A percentile compares a stretch with the other conserved stretches of the same genome.
These are phyloP conservation scores for Melanotaenia boesemani DNA, from an alignment of 2,797 vertebrate species.

Conservation along the genomic window DNA sequence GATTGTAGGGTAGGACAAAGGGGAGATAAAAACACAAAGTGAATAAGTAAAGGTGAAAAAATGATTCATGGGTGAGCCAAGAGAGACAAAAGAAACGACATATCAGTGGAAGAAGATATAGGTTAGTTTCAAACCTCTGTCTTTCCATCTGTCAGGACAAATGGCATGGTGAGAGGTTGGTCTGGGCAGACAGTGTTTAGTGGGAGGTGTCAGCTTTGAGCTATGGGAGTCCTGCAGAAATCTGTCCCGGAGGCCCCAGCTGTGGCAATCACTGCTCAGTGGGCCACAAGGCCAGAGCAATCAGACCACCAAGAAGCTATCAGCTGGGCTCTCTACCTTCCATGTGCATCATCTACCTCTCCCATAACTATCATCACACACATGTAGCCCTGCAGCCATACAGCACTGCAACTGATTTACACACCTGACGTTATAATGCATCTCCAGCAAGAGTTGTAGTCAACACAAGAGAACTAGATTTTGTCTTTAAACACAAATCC, in stretches of 20 bases:
- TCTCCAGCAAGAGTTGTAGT: constrained; percentile 18
- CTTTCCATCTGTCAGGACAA: constrained; percentile 80
- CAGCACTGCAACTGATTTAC: constrained; percentile 47
- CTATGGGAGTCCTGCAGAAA: constrained; percentile 75
- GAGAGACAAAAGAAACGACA: constrained; percentile 67
- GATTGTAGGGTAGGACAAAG: constrained; percentile 35
- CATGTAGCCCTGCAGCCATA: constrained; percentile 40
- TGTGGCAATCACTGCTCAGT: constrained; percentile 83
- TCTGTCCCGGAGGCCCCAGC: constrained; percentile 80
- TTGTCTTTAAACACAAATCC: background rate
- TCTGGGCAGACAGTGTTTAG: constrained; percentile 72
- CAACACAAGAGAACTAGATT: constrained; percentile 23
- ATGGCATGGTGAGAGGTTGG: constrained; percentile 74
- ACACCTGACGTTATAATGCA: constrained; percentile 43
- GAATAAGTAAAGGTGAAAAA: constrained; percentile 55
- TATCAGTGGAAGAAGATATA: constrained; percentile 71
- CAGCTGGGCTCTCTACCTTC: constrained; percentile 81
- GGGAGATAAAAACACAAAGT: constrained; percentile 54
- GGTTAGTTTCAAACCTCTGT: constrained; percentile 70
- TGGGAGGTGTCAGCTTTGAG: constrained; percentile 78
- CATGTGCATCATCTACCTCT: constrained; percentile 56
- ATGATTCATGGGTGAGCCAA: constrained; percentile 74
- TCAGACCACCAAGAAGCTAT: constrained; percentile 81
- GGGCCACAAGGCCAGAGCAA: constrained; percentile 77
- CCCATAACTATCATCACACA: constrained; percentile 54